phyloP scores from a whole-genome alignment of 1,140 invertebrate species.

The Zaprionus ghesquierei region DNA sequence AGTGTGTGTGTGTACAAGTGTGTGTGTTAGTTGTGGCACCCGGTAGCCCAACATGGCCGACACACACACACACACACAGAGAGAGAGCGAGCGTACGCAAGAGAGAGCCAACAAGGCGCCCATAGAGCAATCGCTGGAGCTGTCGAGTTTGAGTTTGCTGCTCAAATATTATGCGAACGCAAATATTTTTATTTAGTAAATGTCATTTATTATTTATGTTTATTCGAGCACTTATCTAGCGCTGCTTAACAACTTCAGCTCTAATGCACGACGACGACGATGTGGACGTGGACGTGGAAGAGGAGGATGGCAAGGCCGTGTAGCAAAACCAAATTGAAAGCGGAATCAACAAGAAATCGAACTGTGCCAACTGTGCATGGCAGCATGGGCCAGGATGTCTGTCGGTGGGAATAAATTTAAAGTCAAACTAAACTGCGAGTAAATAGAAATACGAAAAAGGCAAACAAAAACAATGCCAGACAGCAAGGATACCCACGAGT shows the following conservation, averaged over 20 bases:
- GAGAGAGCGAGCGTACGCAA: neutral
- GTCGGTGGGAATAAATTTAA: conserved; percentile 72
- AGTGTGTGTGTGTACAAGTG: conserved; percentile 46
- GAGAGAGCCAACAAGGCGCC: conserved; percentile 55
- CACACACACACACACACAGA: conserved; percentile 44
- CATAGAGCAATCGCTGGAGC: conserved; percentile 70
- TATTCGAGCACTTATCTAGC: conserved; percentile 83
- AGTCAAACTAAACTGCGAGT: conserved; percentile 79
- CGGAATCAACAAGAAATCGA: conserved; percentile 64
- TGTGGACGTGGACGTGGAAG: neutral
- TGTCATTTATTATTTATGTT: conserved; percentile 83
- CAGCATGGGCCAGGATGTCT: conserved; percentile 35
- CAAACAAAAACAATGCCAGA: conserved; percentile 76
- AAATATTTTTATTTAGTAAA: conserved; percentile 83
- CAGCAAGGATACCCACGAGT: conserved; percentile 44
- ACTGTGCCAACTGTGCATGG: conserved; percentile 18
- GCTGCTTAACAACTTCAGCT: conserved; percentile 80
- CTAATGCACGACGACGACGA: conserved; percentile 62
- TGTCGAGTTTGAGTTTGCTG: conserved; percentile 82
- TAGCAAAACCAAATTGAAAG: conserved; percentile 63
- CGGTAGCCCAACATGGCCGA: conserved; percentile 48
- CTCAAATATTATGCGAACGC: conserved; percentile 83
- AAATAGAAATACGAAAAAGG: conserved; percentile 81
- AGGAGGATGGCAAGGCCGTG: conserved; percentile 54
- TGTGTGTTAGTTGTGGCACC: conserved; percentile 56